phyloP scores from a whole-genome alignment of 1,140 invertebrate genomes.

The Calliphora vicina region DNA sequence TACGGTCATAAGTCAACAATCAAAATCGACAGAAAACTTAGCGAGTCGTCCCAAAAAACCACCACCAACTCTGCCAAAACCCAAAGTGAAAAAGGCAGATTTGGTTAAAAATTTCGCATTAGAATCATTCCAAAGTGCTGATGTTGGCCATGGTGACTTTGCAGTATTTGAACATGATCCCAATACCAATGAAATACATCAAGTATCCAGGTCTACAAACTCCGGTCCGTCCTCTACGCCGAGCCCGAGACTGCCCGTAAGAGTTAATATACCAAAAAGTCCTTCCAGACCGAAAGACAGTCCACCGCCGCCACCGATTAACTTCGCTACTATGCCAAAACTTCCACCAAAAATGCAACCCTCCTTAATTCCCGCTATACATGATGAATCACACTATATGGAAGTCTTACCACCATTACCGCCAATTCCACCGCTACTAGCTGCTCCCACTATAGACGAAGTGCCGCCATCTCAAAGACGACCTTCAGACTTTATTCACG shows the following conservation, averaged over 20 bases:
- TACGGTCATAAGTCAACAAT: slow-evolving; percentile 50
- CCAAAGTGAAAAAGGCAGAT: slow-evolving; percentile 58
- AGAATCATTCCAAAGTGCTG: slow-evolving; percentile 55
- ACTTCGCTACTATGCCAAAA: slow-evolving; percentile 54
- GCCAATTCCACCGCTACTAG: background rate
- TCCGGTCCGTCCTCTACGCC: slow-evolving; percentile 39
- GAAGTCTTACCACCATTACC: slow-evolving; percentile 50
- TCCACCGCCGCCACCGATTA: slow-evolving; percentile 60
- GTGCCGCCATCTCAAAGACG: slow-evolving; percentile 47
- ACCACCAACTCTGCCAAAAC: slow-evolving; percentile 57
- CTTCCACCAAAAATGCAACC: slow-evolving; percentile 31
- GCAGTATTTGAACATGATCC: slow-evolving; percentile 60
- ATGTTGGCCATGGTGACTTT: slow-evolving; percentile 60
- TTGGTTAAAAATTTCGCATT: slow-evolving; percentile 56
- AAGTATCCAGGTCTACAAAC: slow-evolving; percentile 25
- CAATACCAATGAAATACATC: slow-evolving; percentile 57
- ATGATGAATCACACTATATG: slow-evolving; percentile 51
- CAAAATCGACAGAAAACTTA: slow-evolving; percentile 53
- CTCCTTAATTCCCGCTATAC: slow-evolving; percentile 2
- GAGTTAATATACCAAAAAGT: slow-evolving; percentile 39
- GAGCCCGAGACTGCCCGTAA: slow-evolving; percentile 48
- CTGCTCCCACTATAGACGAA: slow-evolving; percentile 33
- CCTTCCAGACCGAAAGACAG: slow-evolving; percentile 48
- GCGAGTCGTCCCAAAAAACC: slow-evolving; percentile 48
- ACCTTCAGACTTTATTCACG: slow-evolving; percentile 54